A percentile compares a stretch with the other conserved stretches of the same genome.
Conservation (phyloP, 2,113 vertebrate species). For the Xyliphius kryptos region DNA sequence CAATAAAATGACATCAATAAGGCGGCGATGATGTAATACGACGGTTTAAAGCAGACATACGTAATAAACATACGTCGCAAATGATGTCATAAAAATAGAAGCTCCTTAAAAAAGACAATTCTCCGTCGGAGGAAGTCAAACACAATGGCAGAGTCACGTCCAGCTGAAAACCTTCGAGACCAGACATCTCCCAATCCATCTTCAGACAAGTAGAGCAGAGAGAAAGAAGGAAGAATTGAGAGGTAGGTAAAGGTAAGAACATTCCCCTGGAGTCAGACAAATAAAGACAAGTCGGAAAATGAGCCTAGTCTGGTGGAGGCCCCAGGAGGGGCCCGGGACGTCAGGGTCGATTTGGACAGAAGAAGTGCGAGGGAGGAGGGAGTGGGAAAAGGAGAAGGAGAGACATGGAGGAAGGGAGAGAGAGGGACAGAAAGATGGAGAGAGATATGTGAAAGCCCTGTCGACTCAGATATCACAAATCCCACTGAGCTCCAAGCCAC, state of each 20-base stretch:
- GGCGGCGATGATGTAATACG: neutral
- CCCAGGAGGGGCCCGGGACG: slow-evolving; percentile 31
- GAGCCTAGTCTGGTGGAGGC: slow-evolving; percentile 38
- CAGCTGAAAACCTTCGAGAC: slow-evolving; percentile 9
- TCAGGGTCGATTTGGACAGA: slow-evolving; percentile 36
- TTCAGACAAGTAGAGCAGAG: neutral
- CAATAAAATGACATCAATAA: neutral
- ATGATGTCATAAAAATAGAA: neutral
- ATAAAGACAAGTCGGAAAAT: slow-evolving; percentile 45
- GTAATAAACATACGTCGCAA: neutral
- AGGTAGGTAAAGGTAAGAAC: slow-evolving; percentile 25
- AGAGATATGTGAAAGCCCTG: slow-evolving; percentile 17
- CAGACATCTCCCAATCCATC: neutral
- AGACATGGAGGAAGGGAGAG: slow-evolving; percentile 3
- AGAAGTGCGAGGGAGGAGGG: slow-evolving; percentile 5
- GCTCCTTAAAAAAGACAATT: neutral
- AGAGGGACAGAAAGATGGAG: too few relatives aligned
- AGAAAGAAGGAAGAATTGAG: neutral
- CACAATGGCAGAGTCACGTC: neutral
- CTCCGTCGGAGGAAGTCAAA: neutral
- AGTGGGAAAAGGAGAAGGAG: too few relatives aligned
- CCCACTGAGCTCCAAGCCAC: slow-evolving; percentile 26
- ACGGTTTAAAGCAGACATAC: neutral
- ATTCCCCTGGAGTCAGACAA: slow-evolving; percentile 44
- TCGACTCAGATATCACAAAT: slow-evolving; percentile 37